phyloP scores from a whole-genome alignment of 92 coral and sea anemone genomes.

The Bergia puertoricense region DNA sequence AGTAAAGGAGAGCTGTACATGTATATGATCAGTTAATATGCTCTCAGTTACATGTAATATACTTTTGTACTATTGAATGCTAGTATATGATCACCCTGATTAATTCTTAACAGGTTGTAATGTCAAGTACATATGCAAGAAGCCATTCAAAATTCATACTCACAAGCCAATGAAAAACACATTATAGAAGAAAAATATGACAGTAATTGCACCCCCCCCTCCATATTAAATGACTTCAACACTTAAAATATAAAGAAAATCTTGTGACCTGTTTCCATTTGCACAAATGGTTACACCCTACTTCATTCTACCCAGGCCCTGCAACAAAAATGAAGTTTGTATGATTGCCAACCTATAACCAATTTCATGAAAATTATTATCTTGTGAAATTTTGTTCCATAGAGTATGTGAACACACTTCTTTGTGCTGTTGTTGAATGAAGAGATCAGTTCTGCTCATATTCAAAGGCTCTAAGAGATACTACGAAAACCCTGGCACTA shows the following conservation, averaged over 20 bases:
- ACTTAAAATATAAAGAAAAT: too few relatives aligned
- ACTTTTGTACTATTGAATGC: too few relatives aligned
- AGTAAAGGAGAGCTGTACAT: neutral
- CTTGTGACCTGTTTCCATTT: too few relatives aligned
- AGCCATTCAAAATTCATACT: neutral
- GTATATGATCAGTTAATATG: neutral
- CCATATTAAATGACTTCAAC: too few relatives aligned
- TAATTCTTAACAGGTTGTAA: neutral
- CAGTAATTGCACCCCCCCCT: too few relatives aligned
- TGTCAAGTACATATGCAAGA: neutral
- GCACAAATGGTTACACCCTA: too few relatives aligned
- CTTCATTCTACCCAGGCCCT: too few relatives aligned
- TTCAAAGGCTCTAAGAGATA: neutral
- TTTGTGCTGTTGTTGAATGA: neutral
- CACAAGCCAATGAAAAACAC: neutral
- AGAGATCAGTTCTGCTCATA: neutral
- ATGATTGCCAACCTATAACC: too few relatives aligned
- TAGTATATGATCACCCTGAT: too few relatives aligned
- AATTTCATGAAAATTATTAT: too few relatives aligned
- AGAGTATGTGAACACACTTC: slow-evolving; percentile 11
- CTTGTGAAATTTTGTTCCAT: neutral
- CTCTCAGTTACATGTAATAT: too few relatives aligned
- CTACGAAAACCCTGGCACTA: neutral
- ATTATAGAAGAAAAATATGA: neutral
- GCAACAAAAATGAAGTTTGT: too few relatives aligned